Evolutionary conservation across 2,797 vertebrate genomes (phyloP).

Genomic region (Sebastes umbrosus): DNA sequence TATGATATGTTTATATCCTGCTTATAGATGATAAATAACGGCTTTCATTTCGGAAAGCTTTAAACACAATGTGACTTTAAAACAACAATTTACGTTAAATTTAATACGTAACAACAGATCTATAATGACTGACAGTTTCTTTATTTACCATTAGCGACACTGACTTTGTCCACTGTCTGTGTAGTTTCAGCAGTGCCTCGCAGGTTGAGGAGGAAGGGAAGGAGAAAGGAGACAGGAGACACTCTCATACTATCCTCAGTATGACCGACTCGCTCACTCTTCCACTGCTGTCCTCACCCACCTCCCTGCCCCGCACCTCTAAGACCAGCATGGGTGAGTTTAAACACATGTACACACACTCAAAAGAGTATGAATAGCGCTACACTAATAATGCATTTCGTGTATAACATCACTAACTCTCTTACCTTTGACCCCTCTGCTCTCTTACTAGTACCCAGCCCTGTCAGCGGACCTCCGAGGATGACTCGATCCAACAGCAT

Average conservation of each 20-base stretch:
- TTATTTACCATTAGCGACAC: not conserved
- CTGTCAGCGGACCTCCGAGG: slow-evolving; percentile 85
- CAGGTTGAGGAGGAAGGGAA: slow-evolving; percentile 90
- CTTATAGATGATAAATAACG: not conserved
- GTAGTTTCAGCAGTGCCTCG: slow-evolving; percentile 72
- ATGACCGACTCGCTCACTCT: slow-evolving; percentile 85
- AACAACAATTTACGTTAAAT: too few relatives aligned
- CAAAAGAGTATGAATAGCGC: rapidly evolving
- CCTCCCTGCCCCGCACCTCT: slow-evolving; percentile 84
- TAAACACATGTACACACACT: not conserved
- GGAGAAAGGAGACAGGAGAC: slow-evolving; percentile 92
- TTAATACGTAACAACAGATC: not conserved
- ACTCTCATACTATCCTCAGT: slow-evolving; percentile 87
- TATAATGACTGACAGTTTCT: not conserved
- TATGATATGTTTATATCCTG: not conserved
- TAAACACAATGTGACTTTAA: not conserved
- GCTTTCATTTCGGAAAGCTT: not conserved
- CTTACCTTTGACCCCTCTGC: not conserved
- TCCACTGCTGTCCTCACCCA: slow-evolving; percentile 87
- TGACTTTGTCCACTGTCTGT: slow-evolving; percentile 13
- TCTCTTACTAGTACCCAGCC: slow-evolving; percentile 79
- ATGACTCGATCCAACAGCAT: slow-evolving; percentile 99
- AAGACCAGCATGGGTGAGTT: slow-evolving; percentile 87
- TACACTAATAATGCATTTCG: not conserved
- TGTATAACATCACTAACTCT: not conserved